Percentiles rank a stretch among this genome's conserved stretches.
Evolutionary conservation across 2,888 invertebrate genomes (phyloP).

Genomic region (Xestia ashworthii): DNA sequence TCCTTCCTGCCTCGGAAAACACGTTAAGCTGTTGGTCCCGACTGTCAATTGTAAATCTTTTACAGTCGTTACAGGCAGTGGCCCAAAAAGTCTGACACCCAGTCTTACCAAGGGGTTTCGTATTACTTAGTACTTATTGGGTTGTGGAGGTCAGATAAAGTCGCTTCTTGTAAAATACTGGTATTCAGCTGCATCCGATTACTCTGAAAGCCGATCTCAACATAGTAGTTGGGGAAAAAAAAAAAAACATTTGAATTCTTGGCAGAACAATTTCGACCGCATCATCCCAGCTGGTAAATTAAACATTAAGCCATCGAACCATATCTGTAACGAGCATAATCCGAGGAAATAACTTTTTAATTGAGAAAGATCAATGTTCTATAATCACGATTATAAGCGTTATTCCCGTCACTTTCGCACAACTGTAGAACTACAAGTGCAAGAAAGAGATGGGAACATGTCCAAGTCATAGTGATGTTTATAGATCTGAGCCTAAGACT

Average conservation of each 20-base stretch:
- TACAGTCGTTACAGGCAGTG: too few species aligned
- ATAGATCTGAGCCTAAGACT: neutral
- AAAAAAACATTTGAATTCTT: neutral
- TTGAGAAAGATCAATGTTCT: neutral
- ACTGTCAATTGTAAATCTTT: too few species aligned
- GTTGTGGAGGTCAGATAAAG: too few species aligned
- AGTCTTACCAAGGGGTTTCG: too few species aligned
- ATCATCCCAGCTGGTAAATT: constrained; percentile 6
- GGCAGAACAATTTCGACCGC: constrained; percentile 8
- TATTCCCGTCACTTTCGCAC: neutral
- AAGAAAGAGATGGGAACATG: neutral
- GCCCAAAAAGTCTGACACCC: too few species aligned
- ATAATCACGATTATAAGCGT: neutral
- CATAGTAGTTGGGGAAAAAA: too few species aligned
- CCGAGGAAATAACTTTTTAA: neutral
- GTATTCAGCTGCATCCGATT: too few species aligned
- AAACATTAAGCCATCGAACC: constrained; percentile 9
- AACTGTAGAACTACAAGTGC: neutral
- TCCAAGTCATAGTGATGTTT: neutral
- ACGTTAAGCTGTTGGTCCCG: too few species aligned
- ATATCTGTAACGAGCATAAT: constrained; percentile 14
- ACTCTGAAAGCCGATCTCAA: too few species aligned
- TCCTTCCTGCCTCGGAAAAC: too few species aligned
- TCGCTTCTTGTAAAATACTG: too few species aligned
- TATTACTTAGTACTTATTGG: too few species aligned